Base-by-base conservation (phyloP, 2,797 vertebrate species). In the Molossus molossus region DNA sequence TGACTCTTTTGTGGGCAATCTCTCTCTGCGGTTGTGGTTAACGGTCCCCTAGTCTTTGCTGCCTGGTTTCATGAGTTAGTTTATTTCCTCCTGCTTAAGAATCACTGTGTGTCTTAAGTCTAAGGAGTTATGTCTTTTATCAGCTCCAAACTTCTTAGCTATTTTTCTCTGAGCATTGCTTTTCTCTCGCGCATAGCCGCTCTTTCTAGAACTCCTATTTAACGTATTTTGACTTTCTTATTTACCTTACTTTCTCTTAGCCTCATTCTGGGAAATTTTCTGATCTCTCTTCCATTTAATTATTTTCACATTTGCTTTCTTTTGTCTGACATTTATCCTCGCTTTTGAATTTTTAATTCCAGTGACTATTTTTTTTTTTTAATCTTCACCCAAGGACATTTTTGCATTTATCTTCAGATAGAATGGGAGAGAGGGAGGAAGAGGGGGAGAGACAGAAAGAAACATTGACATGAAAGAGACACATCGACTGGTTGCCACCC, bases 41-140 rank as follows among this genome's bases (percentile, higher is more conserved):
- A 60, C 6, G 37, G 37, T 18, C 40, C 45, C 48, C 12, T 17
- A 15, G 0, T 58, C 77, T 91, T 58, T 67, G 58, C 45, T 27
- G 40, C 87, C 69, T 48, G 15, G 1, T 53, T 64, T 58, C 37
- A 7, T 45, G 14, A 3, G 8, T 25, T 21, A 1, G 37, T 75
- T 87, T 85, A 72, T 91, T 90, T 69, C 77, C 69, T 90, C 21
- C 73, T 50, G 33, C 58, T 84, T 64, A 76, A 40, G 33, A 87
- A 40, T 48, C 18, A 2, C 62, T 1, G 0, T 37, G 72, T 57
- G 67, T 91, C 79, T 37, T 29, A 58, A 2, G 21, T 65, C 10
- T 21, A 4, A 69, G 73, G 21, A 77, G 64, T 60, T n/a, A 0
- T 0, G 15, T 53, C 21, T 75, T 83, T 33, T 57, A 57, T 84